Evolutionary conservation across 1,140 invertebrate genomes (phyloP).

Genomic region (Orussus abietinus): DNA sequence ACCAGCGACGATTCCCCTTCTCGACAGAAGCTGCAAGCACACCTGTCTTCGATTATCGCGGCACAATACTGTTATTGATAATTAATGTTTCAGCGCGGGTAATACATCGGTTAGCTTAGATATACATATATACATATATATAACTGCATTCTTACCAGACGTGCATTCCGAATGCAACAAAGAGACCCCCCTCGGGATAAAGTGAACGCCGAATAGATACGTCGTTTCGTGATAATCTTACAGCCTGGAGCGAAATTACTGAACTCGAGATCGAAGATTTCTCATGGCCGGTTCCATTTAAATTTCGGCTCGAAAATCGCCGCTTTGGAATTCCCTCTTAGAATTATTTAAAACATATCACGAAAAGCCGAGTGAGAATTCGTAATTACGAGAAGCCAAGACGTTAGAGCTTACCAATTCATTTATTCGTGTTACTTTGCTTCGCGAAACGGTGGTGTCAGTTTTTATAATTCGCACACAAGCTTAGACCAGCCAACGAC

Average conservation of each 20-base stretch:
- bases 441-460: no score
- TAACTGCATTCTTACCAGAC: no score
- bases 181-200: conserved; percentile 4
- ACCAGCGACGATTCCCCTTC: conserved; percentile 3
- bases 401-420: no score
- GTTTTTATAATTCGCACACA: no score
- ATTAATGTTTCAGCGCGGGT: conserved; percentile 29
- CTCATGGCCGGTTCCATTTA: not conserved
- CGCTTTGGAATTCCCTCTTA: no score
- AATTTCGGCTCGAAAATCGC: no score
- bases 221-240: not conserved
- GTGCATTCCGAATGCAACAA: not conserved
- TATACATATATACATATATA: no score
- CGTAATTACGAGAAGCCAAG: no score
- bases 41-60: conserved; percentile 41
- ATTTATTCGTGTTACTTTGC: no score
- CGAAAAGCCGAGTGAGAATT: no score
- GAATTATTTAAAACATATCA: no score
- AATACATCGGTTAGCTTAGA: conserved; percentile 14
- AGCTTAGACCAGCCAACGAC: conserved; percentile 3
- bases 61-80: conserved; percentile 33
- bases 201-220: conserved; percentile 3
- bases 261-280: conserved; percentile 5
- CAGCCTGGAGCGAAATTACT: not conserved
- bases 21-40: conserved; percentile 30